Evolutionary conservation across 2,888 invertebrate species (phyloP).

Genomic region (Drosophila nigritarsus): DNA sequence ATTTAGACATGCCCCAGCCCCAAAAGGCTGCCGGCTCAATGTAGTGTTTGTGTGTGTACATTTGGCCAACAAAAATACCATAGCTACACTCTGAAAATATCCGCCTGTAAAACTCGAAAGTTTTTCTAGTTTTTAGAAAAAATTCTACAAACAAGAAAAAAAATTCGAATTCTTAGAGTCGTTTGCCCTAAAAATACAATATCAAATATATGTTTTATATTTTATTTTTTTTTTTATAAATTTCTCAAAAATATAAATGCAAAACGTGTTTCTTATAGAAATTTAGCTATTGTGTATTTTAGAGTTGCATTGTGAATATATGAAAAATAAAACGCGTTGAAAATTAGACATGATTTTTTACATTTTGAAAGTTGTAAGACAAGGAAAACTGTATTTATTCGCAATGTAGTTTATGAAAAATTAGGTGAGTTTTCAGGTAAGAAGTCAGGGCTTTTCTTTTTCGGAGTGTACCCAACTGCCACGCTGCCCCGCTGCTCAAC

Average conservation of each 20-base stretch:
- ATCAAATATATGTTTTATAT: background rate
- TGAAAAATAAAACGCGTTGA: background rate
- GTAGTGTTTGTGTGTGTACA: conserved; percentile 37
- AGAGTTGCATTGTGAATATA: too few relatives aligned
- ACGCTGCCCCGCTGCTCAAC: background rate
- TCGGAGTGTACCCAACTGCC: background rate
- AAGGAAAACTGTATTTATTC: background rate
- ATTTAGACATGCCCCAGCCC: conserved; percentile 64
- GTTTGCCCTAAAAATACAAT: background rate
- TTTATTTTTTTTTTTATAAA: background rate
- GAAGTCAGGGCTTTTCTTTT: background rate
- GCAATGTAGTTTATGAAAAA: too few relatives aligned
- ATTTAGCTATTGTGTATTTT: too few relatives aligned
- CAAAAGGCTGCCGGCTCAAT: conserved; percentile 2
- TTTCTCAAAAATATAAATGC: background rate
- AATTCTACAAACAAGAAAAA: background rate
- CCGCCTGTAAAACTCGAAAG: background rate
- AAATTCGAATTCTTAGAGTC: background rate
- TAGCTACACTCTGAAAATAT: background rate
- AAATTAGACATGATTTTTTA: background rate
- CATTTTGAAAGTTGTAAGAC: background rate
- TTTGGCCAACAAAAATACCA: conserved; percentile 31
- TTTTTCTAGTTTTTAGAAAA: too few relatives aligned
- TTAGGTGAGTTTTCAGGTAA: background rate
- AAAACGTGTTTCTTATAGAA: too few relatives aligned